Evolutionary conservation across 2,888 invertebrate species (phyloP).

Genomic region (Ctena decussata): DNA sequence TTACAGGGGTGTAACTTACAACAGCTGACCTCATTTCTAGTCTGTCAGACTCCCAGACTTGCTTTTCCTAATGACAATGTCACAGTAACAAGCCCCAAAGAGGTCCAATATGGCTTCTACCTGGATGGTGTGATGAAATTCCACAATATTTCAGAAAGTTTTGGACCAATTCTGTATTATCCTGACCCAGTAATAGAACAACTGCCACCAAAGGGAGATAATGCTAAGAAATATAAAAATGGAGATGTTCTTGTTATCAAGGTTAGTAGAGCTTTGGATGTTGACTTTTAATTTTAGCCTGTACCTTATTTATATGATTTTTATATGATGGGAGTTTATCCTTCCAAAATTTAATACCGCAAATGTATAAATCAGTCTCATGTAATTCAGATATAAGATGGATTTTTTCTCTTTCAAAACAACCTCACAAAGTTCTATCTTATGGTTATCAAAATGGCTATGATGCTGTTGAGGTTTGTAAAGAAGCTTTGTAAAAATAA

Average conservation of each 20-base stretch:
- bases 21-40: constrained; percentile 54
- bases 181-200: constrained; percentile 96
- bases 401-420: too few relatives aligned
- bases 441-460: constrained; percentile 75
- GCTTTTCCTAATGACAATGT: constrained; percentile 89
- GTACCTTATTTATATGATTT: too few relatives aligned
- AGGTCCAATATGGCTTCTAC: constrained; percentile 94
- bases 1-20: constrained; percentile 50
- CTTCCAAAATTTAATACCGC: too few relatives aligned
- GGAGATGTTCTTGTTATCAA: constrained; percentile 93
- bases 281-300: too few relatives aligned
- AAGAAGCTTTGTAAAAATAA: too few relatives aligned
- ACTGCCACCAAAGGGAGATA: constrained; percentile 91
- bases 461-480: constrained; percentile 77
- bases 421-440: too few relatives aligned
- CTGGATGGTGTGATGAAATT: constrained; percentile 98
- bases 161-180: constrained; percentile 93
- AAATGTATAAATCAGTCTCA: too few relatives aligned
- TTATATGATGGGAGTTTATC: too few relatives aligned
- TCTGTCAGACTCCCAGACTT: constrained; percentile 65
- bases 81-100: constrained; percentile 89
- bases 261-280: too few relatives aligned
- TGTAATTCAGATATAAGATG: too few relatives aligned
- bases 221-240: constrained; percentile 87
- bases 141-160: constrained; percentile 91